Evolutionary conservation across 2,888 invertebrate genomes (phyloP).

Genomic region (Siphlonurus alternatus): DNA sequence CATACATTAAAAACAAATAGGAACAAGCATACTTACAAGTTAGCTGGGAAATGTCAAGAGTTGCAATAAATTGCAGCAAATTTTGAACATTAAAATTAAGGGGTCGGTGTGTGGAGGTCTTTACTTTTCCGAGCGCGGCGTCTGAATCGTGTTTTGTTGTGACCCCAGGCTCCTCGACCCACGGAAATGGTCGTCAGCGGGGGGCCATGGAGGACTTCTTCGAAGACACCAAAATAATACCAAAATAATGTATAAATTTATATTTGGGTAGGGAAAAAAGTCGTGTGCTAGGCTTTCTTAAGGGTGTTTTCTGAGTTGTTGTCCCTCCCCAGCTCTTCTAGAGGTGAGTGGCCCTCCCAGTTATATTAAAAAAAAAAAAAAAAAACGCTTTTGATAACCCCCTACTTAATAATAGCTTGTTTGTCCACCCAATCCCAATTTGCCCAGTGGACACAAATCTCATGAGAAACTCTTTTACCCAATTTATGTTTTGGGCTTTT

Average conservation of each 20-base stretch:
- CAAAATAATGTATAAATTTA: neutral
- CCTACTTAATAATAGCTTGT: no score
- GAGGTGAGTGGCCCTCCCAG: neutral
- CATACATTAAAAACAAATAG: no score
- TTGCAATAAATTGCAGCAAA: no score
- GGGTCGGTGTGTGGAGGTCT: neutral
- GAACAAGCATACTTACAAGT: no score
- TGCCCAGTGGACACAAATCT: no score
- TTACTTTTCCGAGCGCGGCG: neutral
- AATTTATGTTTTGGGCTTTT: neutral
- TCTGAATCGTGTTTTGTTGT: conserved; percentile 3
- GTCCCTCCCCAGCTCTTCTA: no score
- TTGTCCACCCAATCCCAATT: no score
- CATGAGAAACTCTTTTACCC: neutral
- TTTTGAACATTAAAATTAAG: no score
- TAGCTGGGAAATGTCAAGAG: no score
- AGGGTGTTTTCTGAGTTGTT: neutral
- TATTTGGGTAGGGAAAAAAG: neutral
- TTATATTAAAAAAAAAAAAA: neutral
- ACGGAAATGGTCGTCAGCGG: conserved; percentile 3
- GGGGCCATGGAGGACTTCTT: neutral
- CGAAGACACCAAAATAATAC: neutral
- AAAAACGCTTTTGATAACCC: no score
- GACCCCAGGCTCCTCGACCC: neutral
- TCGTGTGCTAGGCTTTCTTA: neutral